phyloP scores from a whole-genome alignment of 2,888 invertebrate species.

The Caenorhabditis uteleia region DNA sequence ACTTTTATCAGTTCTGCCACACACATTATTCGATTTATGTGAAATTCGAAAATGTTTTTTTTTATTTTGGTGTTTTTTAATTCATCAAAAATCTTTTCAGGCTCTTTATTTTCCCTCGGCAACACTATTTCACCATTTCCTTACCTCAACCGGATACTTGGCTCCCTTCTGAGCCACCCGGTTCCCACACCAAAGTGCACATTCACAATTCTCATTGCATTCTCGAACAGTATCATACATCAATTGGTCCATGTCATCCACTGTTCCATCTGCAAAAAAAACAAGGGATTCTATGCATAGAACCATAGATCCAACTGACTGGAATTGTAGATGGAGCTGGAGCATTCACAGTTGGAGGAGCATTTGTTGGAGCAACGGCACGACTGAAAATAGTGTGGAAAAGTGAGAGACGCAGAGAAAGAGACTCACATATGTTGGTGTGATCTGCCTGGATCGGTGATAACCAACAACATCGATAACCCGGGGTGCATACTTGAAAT shows the following conservation, averaged over 20 bases:
- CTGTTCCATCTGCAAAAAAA: slow-evolving; percentile 14
- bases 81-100: too few species aligned
- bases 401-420: too few species aligned
- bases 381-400: not conserved
- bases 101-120: too few species aligned
- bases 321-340: not conserved
- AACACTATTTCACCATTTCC: too few species aligned
- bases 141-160: slow-evolving; percentile 45
- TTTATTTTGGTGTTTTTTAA: too few species aligned
- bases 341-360: slow-evolving; percentile 17
- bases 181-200: slow-evolving; percentile 53
- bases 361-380: slow-evolving; percentile 16
- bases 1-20: too few species aligned
- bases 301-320: not conserved
- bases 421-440: too few species aligned
- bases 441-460: too few species aligned
- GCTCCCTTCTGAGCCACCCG: slow-evolving; percentile 58
- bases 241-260: slow-evolving; percentile 20
- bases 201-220: slow-evolving; percentile 49
- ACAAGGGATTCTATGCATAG: not conserved
- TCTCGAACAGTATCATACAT: slow-evolving; percentile 43
- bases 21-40: too few species aligned
- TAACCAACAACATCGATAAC: slow-evolving; percentile 29
- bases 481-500: slow-evolving; percentile 40
- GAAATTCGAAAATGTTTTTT: too few species aligned